Base-by-base conservation (phyloP, 2,888 invertebrate species). In the Thecocarcelia acutangulata region DNA sequence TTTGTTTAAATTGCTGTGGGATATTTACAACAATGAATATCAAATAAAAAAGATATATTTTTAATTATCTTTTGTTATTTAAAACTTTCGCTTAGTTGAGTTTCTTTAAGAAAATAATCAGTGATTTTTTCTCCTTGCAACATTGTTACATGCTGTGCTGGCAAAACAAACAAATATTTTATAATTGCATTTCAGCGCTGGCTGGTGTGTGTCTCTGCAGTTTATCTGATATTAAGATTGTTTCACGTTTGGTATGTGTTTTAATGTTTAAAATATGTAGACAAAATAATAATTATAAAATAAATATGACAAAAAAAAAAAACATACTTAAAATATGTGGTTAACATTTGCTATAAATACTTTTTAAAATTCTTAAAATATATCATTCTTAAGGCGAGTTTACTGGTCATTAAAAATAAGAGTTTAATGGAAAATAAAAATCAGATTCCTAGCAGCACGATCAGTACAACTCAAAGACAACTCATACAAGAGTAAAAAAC, bases 241-340 rank as follows among this genome's bases (percentile, higher is more conserved):
- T 66, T 54, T 54, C 83, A 80, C 76, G 83, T 80, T 12, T 37
- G 13, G 5, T 28, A n/a, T 73, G 3, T 13, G 13, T 21, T 11
- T 37, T 42, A 50, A 9, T 64, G 0, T 19, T 17, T n/a, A 52
- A 72, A 79, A 76, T 73, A 77, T 80, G 73, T 48, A 66, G 68
- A 76, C 83, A 66, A 64, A 68, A 76, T 80, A 73, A 73, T 80
- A 58, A 80, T 56, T 69, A 69, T 54, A 61, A 72, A 64, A 73
- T 42, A 69, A 76, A 64, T 52, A 70, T 58, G 50, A 69, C 44
- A 63, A 64, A n/a, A 6, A 28, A 54, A 54, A n/a, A 33, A n/a
- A 44, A 69, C 19, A 40, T 63, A 17, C 12, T 33, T 17, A n/a
- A 44, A 64, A 58, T 50, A 75, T 80, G 69, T 24, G 33, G 15